phyloP scores from a whole-genome alignment of 2,888 invertebrate species.

The Parnassius smintheus region DNA sequence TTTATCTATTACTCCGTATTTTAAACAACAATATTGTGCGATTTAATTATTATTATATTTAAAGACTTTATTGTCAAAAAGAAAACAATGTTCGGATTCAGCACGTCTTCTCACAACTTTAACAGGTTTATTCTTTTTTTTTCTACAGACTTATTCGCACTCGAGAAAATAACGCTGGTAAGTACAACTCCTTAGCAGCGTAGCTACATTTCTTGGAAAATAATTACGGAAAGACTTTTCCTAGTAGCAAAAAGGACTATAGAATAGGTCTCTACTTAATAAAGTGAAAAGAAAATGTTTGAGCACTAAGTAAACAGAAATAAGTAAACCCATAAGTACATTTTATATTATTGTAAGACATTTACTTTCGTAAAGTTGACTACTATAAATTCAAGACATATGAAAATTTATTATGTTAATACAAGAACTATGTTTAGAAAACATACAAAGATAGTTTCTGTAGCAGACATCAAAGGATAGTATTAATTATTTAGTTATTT shows the following conservation, averaged over 20 bases:
- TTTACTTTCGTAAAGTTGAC: neutral
- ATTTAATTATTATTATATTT: no score
- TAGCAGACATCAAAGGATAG: slow-evolving; percentile 20
- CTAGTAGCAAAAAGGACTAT: slow-evolving; percentile 8
- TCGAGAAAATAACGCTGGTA: slow-evolving; percentile 19
- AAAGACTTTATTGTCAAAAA: no score
- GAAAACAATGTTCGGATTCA: no score
- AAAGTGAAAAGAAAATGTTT: slow-evolving; percentile 29
- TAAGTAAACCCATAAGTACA: neutral
- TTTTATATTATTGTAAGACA: neutral
- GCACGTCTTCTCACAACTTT: no score
- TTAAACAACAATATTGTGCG: no score
- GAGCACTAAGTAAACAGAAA: slow-evolving; percentile 34
- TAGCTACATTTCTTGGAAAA: slow-evolving; percentile 22
- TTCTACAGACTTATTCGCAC: slow-evolving; percentile 35
- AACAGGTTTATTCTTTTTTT: no score
- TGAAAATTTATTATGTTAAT: slow-evolving; percentile 7
- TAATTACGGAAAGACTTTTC: slow-evolving; percentile 21
- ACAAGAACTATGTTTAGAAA: slow-evolving; percentile 16
- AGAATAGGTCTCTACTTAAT: slow-evolving; percentile 14
- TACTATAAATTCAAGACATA: slow-evolving; percentile 2
- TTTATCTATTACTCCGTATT: no score
- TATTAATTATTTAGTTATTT: slow-evolving; percentile 24
- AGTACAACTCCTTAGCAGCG: slow-evolving; percentile 10
- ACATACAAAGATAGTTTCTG: neutral